Evolutionary conservation across 2,797 vertebrate genomes (phyloP).

Genomic region (Cichlasoma orientale): DNA sequence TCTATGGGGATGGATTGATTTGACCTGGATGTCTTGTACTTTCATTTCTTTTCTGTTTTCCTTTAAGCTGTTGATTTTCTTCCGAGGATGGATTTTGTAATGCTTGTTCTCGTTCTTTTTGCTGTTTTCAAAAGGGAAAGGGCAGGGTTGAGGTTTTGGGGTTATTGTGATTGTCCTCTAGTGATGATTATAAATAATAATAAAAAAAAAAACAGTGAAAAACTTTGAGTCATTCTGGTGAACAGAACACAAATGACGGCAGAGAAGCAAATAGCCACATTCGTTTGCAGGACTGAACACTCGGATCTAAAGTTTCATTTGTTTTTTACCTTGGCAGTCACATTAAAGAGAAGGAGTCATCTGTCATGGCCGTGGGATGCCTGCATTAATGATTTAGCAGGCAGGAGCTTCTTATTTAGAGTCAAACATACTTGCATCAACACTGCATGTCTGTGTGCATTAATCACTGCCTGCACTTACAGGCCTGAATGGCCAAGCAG

Average conservation of each 20-base stretch:
- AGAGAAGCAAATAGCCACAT: background rate
- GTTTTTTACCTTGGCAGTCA: conserved; percentile 12
- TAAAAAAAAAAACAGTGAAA: conserved; percentile 39
- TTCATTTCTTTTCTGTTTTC: conserved; percentile 40
- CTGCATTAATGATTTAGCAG: background rate
- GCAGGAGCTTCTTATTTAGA: background rate
- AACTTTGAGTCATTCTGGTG: conserved; percentile 9
- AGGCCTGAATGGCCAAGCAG: conserved; percentile 5
- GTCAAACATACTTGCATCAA: background rate
- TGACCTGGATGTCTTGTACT: conserved; percentile 70
- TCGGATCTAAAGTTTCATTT: conserved; percentile 13
- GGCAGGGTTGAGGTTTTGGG: conserved; percentile 56
- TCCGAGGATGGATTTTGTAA: conserved; percentile 80
- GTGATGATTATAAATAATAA: conserved; percentile 78
- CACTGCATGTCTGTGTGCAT: background rate
- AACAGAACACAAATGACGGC: background rate
- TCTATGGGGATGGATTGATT: conserved; percentile 71
- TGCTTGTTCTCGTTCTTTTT: conserved; percentile 74
- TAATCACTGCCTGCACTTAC: conserved; percentile 5
- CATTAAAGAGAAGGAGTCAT: background rate
- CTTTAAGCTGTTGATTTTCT: conserved; percentile 68
- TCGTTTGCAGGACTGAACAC: background rate
- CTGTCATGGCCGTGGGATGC: background rate
- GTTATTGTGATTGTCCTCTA: conserved; percentile 80
- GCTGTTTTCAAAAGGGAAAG: conserved; percentile 69